A percentile compares a stretch with the other conserved stretches of the same genome.
phyloP scores from a whole-genome alignment of 2,797 vertebrate genomes.

The Stomatorhinus walkeri region DNA sequence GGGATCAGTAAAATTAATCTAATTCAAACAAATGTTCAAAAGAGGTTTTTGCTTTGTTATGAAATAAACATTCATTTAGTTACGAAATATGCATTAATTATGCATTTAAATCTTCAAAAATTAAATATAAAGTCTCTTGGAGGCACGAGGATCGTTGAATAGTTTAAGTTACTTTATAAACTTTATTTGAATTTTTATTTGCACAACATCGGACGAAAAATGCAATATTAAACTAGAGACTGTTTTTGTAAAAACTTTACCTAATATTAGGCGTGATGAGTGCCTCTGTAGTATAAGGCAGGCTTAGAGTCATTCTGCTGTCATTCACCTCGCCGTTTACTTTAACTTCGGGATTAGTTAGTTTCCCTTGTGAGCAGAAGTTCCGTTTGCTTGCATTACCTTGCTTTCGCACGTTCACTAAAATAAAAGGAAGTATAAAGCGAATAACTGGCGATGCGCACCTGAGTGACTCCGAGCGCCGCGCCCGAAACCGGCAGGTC shows the following conservation, averaged over 20 bases:
- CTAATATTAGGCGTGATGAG: not conserved
- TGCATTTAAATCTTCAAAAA: not conserved
- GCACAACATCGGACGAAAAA: not conserved
- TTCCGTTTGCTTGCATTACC: not conserved
- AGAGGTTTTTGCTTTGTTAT: not conserved
- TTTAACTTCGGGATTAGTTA: not conserved
- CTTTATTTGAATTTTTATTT: not conserved
- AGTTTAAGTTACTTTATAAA: not conserved
- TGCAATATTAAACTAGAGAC: not conserved
- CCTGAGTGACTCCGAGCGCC: not conserved
- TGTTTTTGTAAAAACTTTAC: not conserved
- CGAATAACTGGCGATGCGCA: not conserved
- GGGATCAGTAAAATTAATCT: not conserved
- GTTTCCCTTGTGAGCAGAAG: not conserved
- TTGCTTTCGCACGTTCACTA: not conserved
- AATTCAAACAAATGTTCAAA: not conserved
- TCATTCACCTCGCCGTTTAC: not conserved
- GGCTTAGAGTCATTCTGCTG: not conserved
- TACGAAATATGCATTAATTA: not conserved
- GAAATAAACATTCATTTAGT: not conserved
- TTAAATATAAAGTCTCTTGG: not conserved
- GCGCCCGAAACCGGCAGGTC: too few species aligned
- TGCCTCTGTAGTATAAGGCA: not conserved
- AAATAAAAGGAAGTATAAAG: not conserved
- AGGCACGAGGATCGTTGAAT: not conserved